Conservation (phyloP, 2,113 vertebrate species). For the Odontesthes bonariensis region DNA sequence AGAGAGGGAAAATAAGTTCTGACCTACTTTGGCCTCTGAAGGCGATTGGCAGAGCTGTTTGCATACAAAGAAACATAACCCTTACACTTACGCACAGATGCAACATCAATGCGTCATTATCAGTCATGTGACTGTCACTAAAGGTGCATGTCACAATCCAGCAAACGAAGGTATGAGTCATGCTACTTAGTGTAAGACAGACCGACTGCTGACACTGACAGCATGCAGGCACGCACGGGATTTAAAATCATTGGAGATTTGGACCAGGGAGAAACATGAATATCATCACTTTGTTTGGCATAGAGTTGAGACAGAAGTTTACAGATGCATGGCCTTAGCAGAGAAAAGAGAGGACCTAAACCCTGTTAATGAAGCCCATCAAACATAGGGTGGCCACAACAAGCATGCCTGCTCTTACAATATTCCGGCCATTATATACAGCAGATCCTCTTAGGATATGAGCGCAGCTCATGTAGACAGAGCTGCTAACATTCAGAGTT, state of each 20-base stretch:
- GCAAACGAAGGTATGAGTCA: slow-evolving; percentile 60
- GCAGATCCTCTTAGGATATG: slow-evolving; percentile 38
- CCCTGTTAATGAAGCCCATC: too few species aligned
- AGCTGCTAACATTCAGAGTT: slow-evolving; percentile 15
- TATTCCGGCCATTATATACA: slow-evolving; percentile 35
- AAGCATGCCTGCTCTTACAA: not conserved
- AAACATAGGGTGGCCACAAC: too few species aligned
- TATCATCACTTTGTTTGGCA: slow-evolving; percentile 3
- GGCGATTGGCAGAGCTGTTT: slow-evolving; percentile 18
- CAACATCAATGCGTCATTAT: slow-evolving; percentile 41
- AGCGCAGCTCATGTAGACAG: slow-evolving; percentile 30
- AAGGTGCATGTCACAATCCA: slow-evolving; percentile 46
- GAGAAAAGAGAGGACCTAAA: slow-evolving; percentile 4
- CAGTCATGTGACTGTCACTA: slow-evolving; percentile 36
- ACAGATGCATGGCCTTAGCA: slow-evolving; percentile 1
- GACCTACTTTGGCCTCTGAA: slow-evolving; percentile 44
- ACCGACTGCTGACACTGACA: slow-evolving; percentile 51
- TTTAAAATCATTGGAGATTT: slow-evolving; percentile 36
- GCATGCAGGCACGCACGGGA: slow-evolving; percentile 37
- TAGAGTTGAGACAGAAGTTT: not conserved
- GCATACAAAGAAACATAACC: slow-evolving; percentile 30
- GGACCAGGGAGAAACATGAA: slow-evolving; percentile 6
- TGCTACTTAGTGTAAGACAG: slow-evolving; percentile 2
- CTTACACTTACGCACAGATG: slow-evolving; percentile 1
- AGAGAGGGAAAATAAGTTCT: slow-evolving; percentile 15